Conservation (phyloP, 2,797 vertebrate species). For the Galago senegalensis region DNA sequence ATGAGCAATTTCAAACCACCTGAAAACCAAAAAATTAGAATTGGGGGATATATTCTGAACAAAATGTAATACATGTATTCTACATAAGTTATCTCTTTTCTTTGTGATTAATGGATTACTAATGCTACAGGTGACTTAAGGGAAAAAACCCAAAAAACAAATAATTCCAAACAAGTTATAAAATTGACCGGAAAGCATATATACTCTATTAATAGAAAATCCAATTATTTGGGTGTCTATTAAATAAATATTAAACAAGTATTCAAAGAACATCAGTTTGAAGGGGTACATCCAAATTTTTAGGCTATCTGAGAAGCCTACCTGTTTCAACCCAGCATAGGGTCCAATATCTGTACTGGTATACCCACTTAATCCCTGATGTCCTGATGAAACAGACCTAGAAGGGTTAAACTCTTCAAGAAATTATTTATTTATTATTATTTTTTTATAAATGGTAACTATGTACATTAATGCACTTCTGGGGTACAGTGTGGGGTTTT, state of each 20-base stretch:
- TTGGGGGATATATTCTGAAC: not conserved
- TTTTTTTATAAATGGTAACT: no score
- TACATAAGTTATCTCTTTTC: not conserved
- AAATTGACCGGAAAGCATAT: not conserved
- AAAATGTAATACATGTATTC: not conserved
- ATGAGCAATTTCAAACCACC: not conserved
- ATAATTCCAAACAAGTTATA: not conserved
- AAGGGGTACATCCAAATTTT: not conserved
- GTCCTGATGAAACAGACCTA: not conserved
- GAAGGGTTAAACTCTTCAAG: not conserved
- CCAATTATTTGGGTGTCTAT: not conserved
- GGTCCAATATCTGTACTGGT: accelerated
- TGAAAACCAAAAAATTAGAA: not conserved
- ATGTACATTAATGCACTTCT: no score
- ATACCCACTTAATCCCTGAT: not conserved
- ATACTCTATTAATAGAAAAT: not conserved
- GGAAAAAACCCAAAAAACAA: not conserved
- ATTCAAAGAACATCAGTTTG: not conserved
- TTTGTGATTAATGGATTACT: not conserved
- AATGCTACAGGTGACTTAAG: not conserved
- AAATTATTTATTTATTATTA: not conserved
- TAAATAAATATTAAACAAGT: not conserved
- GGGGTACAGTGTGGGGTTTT: no score
- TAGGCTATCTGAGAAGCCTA: no score
- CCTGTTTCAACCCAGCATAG: not conserved